phyloP scores from a whole-genome alignment of 2,797 vertebrate genomes.

The Thunnus albacares region DNA sequence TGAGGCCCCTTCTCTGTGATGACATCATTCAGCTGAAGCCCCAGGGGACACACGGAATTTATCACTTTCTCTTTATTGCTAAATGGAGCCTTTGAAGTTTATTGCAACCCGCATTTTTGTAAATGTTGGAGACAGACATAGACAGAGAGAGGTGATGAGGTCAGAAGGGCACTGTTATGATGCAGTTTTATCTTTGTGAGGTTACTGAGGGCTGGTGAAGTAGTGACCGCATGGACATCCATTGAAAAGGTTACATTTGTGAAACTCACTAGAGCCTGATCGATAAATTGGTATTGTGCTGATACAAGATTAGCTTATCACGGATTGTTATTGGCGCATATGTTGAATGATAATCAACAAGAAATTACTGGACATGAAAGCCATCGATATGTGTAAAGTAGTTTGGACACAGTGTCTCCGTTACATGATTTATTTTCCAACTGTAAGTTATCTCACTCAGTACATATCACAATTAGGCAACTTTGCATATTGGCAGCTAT shows the following conservation, averaged over 20 bases:
- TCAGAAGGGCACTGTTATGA: slow-evolving; percentile 36
- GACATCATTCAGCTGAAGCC: slow-evolving; percentile 57
- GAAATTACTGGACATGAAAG: no score
- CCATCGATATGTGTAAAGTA: no score
- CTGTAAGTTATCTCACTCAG: no score
- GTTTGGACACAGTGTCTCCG: no score
- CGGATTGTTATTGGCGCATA: background rate
- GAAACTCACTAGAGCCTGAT: slow-evolving; percentile 2
- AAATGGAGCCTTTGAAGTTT: slow-evolving; percentile 67
- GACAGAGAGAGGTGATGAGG: slow-evolving; percentile 36
- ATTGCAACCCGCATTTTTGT: slow-evolving; percentile 46
- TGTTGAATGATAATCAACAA: no score
- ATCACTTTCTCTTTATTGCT: slow-evolving; percentile 71
- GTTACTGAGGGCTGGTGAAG: background rate
- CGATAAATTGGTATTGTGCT: no score
- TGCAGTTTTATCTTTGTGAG: background rate
- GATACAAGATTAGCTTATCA: background rate
- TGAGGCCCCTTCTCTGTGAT: slow-evolving; percentile 38
- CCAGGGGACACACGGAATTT: slow-evolving; percentile 37
- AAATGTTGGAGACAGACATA: slow-evolving; percentile 44
- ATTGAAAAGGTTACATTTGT: background rate
- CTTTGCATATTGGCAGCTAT: no score
- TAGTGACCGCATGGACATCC: background rate
- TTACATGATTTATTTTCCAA: background rate
- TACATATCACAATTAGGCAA: background rate